Percentiles rank a stretch among this genome's conserved stretches.
Conservation (phyloP, 2,797 vertebrate genomes). For the Okamejei kenojei region DNA sequence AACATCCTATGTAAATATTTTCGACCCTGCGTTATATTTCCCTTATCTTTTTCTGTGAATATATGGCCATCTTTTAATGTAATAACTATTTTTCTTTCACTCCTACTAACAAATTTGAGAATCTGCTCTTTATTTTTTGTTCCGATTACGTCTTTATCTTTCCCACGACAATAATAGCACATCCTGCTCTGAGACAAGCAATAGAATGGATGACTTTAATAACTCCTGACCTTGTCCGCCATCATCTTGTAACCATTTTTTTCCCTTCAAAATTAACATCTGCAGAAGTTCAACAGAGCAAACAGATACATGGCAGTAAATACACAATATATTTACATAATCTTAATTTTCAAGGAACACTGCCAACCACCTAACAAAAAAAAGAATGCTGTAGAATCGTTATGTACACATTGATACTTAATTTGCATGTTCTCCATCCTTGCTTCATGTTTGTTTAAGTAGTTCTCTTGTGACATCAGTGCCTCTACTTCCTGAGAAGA, state of each 20-base stretch:
- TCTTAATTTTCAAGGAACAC: background rate
- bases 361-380: background rate
- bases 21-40: background rate
- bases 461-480: background rate
- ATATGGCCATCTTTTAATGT: background rate
- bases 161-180: background rate
- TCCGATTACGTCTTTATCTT: background rate
- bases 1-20: background rate
- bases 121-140: background rate
- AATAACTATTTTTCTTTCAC: background rate
- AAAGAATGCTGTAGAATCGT: background rate
- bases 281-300: background rate
- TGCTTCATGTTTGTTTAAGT: background rate
- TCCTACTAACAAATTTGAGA: background rate
- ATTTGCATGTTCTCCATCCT: background rate
- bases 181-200: background rate
- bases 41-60: background rate
- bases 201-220: constrained; percentile 13
- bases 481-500: too few species aligned
- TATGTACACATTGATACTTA: background rate
- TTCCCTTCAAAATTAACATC: background rate
- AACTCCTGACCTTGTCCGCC: background rate
- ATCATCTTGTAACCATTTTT: background rate
- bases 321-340: background rate
- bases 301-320: background rate